Evolutionary conservation across 2,113 vertebrate species (phyloP).

Genomic region (Channa maculata): DNA sequence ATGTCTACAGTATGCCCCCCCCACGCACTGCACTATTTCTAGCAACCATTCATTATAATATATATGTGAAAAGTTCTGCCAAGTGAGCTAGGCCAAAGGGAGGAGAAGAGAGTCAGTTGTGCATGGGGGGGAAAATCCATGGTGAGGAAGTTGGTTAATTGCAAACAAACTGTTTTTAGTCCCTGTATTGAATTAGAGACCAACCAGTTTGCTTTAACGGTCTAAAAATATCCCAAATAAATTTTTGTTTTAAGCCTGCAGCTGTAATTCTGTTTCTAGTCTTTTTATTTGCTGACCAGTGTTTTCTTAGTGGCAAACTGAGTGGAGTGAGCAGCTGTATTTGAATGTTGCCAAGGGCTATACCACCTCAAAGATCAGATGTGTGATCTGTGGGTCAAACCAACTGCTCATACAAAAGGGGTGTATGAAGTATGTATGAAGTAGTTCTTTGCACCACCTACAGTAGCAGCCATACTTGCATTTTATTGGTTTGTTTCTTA

Average conservation of each 20-base stretch:
- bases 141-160: slow-evolving; percentile 44
- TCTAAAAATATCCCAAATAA: slow-evolving; percentile 40
- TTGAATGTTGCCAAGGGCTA: slow-evolving; percentile 29
- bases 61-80: slow-evolving; percentile 37
- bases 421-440: slow-evolving; percentile 1
- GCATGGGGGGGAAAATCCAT: slow-evolving; percentile 23
- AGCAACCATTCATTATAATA: slow-evolving; percentile 61
- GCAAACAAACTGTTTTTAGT: slow-evolving; percentile 23
- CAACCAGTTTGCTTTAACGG: slow-evolving; percentile 10
- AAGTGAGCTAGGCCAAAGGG: slow-evolving; percentile 1
- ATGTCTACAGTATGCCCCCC: slow-evolving; percentile 62
- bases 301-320: slow-evolving; percentile 27
- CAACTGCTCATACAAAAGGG: slow-evolving; percentile 16
- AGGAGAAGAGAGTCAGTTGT: slow-evolving; percentile 9
- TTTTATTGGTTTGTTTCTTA: slow-evolving; percentile 28
- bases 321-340: slow-evolving; percentile 55
- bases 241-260: slow-evolving; percentile 17
- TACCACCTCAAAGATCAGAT: slow-evolving; percentile 27
- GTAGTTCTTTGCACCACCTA: neutral
- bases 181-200: slow-evolving; percentile 38
- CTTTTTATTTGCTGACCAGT: slow-evolving; percentile 41
- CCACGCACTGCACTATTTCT: slow-evolving; percentile 69
- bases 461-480: neutral
- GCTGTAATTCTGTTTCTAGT: slow-evolving; percentile 17
- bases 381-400: slow-evolving; percentile 28